A percentile compares a stretch with the other conserved stretches of the same genome.
Evolutionary conservation across 2,113 vertebrate genomes (phyloP).

Genomic region (Embiotoca jacksoni): DNA sequence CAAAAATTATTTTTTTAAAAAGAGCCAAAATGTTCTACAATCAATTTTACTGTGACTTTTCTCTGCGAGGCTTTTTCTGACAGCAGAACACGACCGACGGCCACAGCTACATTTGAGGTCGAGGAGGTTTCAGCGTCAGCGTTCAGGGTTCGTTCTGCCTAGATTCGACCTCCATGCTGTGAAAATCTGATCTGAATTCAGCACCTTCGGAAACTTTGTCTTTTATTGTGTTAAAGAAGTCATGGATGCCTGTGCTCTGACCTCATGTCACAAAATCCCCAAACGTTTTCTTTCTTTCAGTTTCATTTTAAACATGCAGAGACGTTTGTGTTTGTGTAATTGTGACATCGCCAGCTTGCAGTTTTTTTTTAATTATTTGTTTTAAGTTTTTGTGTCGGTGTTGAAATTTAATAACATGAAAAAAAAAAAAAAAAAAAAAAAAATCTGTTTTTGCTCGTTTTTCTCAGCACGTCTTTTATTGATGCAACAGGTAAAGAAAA

Average conservation of each 20-base stretch:
- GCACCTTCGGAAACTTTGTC: conserved; percentile 1
- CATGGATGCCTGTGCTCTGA: conserved; percentile 7
- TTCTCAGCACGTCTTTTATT: not conserved
- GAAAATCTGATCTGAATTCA: not conserved
- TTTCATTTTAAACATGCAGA: not conserved
- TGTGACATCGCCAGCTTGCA: not conserved
- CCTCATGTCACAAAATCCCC: not conserved
- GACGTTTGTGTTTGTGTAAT: not conserved
- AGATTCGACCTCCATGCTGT: conserved; percentile 35
- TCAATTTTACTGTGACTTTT: conserved; percentile 13
- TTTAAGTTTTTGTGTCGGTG: conserved; percentile 1
- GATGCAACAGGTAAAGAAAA: not conserved
- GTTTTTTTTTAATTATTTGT: not conserved
- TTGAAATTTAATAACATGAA: conserved; percentile 20
- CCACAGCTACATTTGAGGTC: not conserved
- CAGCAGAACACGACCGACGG: not conserved
- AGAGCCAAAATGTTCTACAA: not conserved
- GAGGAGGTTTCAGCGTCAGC: not conserved
- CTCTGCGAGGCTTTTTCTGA: not conserved
- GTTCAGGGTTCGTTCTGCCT: not conserved
- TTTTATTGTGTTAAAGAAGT: not conserved
- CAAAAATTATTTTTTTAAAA: no score
- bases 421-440: conserved; percentile 1
- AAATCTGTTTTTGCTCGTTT: not conserved
- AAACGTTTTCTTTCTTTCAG: not conserved